A percentile compares a stretch with the other conserved stretches of the same genome.
Evolutionary conservation across 2,888 invertebrate genomes (phyloP).

Genomic region (Aspidapion aeneum): DNA sequence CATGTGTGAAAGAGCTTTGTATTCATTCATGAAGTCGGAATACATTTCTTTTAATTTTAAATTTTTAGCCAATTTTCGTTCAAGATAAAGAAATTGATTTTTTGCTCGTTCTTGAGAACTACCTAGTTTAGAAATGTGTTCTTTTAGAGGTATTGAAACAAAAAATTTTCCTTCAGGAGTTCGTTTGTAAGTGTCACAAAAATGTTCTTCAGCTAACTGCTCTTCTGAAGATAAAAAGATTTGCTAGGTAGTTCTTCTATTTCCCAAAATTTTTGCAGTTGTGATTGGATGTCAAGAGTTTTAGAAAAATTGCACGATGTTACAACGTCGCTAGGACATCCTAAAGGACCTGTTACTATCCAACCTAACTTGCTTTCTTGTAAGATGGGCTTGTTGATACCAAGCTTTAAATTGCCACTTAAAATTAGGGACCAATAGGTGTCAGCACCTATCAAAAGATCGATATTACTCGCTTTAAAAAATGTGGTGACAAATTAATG

Average conservation of each 20-base stretch:
- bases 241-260: slow-evolving; percentile 7
- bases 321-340: neutral
- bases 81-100: slow-evolving; percentile 12
- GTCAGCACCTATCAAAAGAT: neutral
- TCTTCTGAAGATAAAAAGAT: no score
- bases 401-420: neutral
- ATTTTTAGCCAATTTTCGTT: slow-evolving; percentile 6
- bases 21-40: slow-evolving; percentile 24
- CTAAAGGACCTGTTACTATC: slow-evolving; percentile 4
- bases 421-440: neutral
- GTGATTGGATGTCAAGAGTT: neutral
- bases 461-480: neutral
- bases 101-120: slow-evolving; percentile 2
- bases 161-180: slow-evolving; percentile 9
- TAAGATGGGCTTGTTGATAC: neutral
- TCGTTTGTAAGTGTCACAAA: neutral
- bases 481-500: neutral
- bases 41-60: slow-evolving; percentile 13
- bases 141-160: slow-evolving; percentile 8
- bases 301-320: slow-evolving; percentile 9
- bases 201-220: slow-evolving; percentile 4
- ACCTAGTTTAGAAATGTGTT: slow-evolving; percentile 5
- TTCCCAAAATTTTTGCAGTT: slow-evolving; percentile 14
- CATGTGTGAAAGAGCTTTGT: slow-evolving; percentile 22
- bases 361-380: slow-evolving; percentile 15